Percentiles rank a stretch among this genome's conserved stretches.
These are phyloP conservation scores for Megalops atlanticus DNA, from an alignment of 2,113 vertebrate genomes.

Conservation along the genomic window DNA sequence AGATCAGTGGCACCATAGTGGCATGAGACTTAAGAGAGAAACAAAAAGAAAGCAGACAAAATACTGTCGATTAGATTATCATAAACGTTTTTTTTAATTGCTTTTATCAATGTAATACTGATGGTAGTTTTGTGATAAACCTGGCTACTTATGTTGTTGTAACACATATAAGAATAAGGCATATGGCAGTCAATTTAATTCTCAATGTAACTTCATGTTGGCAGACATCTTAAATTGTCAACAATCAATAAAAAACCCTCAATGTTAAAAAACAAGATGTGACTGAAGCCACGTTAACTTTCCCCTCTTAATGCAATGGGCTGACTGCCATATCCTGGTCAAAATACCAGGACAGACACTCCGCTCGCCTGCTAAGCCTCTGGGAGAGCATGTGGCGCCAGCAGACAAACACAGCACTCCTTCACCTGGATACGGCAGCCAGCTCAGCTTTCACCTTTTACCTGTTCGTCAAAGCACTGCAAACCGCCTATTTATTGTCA, in stretches of 20 bases:
- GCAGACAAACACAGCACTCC: constrained; percentile 63
- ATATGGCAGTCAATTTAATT: no score
- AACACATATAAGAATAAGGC: no score
- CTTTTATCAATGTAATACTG: no score
- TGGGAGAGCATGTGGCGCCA: constrained; percentile 63
- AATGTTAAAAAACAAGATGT: not conserved
- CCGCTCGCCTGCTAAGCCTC: constrained; percentile 61
- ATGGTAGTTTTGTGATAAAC: no score
- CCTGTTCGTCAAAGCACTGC: constrained; percentile 59
- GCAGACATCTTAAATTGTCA: not conserved
- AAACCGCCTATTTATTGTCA: constrained; percentile 56
- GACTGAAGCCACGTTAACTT: not conserved
- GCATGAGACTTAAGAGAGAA: no score
- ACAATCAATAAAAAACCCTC: not conserved
- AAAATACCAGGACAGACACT: constrained; percentile 66
- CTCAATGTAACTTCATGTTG: not conserved
- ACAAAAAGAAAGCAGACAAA: no score
- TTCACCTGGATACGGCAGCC: constrained; percentile 67
- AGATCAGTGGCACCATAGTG: no score
- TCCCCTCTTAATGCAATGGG: not conserved
- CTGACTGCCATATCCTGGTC: constrained; percentile 40
- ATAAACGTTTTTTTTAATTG: no score
- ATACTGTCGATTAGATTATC: no score
- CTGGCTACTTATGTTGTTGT: no score
- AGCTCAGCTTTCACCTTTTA: constrained; percentile 69